phyloP scores from a whole-genome alignment of 2,888 invertebrate species.

The Leucophenga montana region DNA sequence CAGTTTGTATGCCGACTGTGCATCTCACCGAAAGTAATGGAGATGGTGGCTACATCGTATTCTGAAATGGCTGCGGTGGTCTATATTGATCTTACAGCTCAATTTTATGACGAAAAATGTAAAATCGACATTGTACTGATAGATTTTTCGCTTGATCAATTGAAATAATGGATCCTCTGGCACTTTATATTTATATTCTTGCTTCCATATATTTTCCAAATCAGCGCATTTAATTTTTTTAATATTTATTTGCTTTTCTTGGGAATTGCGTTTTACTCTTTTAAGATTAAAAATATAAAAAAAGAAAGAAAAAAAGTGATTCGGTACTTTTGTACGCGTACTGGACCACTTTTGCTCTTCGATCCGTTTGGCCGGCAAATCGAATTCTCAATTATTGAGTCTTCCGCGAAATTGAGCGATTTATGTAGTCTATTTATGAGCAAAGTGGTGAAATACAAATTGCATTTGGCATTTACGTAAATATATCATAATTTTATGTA shows the following conservation, averaged over 20 bases:
- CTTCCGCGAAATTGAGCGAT: conserved; percentile 2
- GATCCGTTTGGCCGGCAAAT: too few species aligned
- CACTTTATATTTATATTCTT: background rate
- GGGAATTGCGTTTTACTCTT: conserved; percentile 6
- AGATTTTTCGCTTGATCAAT: background rate
- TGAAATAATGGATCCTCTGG: too few species aligned
- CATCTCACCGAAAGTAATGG: too few species aligned
- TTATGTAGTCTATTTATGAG: conserved; percentile 39
- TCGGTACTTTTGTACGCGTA: too few species aligned
- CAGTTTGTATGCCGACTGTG: background rate
- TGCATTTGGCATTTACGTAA: background rate
- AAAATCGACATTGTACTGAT: background rate
- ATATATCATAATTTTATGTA: conserved; percentile 14
- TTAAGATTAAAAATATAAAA: background rate
- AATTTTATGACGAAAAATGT: background rate
- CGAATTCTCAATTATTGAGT: conserved; percentile 12
- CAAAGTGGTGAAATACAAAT: conserved; percentile 42
- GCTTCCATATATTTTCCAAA: background rate
- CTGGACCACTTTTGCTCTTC: too few species aligned
- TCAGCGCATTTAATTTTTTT: background rate
- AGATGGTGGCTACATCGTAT: too few species aligned
- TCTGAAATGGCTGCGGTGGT: too few species aligned
- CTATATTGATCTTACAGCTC: too few species aligned
- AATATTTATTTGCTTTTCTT: conserved; percentile 7
- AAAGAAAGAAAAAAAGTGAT: too few species aligned